phyloP scores from a whole-genome alignment of 92 coral and sea anemone species.

The Paragorgia papillata region DNA sequence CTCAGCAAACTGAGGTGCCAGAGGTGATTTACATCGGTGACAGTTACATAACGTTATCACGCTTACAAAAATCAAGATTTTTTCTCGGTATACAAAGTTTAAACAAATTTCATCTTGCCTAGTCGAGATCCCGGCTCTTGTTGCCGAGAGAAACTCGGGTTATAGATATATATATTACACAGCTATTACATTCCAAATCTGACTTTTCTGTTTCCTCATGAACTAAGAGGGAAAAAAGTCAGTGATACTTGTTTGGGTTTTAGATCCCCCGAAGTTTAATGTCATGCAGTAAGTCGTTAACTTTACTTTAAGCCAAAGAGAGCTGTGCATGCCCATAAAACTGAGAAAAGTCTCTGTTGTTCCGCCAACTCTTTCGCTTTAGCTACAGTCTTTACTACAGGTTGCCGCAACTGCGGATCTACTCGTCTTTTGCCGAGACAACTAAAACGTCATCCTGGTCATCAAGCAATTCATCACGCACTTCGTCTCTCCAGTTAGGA shows the following conservation, averaged over 20 bases:
- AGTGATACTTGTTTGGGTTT: slow-evolving; percentile 53
- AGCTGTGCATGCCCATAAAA: slow-evolving; percentile 57
- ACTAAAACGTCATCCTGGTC: slow-evolving; percentile 13
- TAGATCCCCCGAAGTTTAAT: slow-evolving; percentile 49
- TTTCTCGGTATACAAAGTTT: too few relatives aligned
- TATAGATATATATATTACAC: too few relatives aligned
- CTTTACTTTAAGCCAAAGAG: slow-evolving; percentile 65
- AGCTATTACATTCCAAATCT: too few relatives aligned
- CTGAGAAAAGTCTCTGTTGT: slow-evolving; percentile 61
- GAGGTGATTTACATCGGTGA: too few relatives aligned
- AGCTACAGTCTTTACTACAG: slow-evolving; percentile 52
- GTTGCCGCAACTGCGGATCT: slow-evolving; percentile 59
- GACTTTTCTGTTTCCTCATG: neutral
- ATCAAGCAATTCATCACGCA: slow-evolving; percentile 52
- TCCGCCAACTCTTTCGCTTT: slow-evolving; percentile 57
- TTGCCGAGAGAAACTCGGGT: too few relatives aligned
- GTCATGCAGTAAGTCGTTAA: slow-evolving; percentile 57
- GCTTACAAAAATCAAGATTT: too few relatives aligned
- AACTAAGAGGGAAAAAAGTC: slow-evolving; percentile 46
- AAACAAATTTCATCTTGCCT: too few relatives aligned
- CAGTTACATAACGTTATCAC: too few relatives aligned
- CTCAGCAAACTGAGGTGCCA: too few relatives aligned
- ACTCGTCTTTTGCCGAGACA: slow-evolving; percentile 45
- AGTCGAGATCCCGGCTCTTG: too few relatives aligned
- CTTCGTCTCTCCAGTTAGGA: slow-evolving; percentile 62